Percentiles rank a stretch among this genome's conserved stretches.
Conservation (phyloP, 2,888 invertebrate species). For the Hartigia nigra region DNA sequence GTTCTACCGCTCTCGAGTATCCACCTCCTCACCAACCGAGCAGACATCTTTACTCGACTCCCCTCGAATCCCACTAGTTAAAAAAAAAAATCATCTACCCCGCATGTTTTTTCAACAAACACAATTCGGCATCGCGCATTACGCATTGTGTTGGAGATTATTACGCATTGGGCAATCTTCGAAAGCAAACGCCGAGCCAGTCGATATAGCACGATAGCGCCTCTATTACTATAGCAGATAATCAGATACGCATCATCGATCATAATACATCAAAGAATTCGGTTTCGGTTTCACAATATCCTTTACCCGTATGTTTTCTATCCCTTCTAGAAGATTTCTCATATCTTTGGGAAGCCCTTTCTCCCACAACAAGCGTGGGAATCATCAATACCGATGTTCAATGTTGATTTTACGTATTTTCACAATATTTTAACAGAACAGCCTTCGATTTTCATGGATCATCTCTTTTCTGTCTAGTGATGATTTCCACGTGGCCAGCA, state of each 20-base stretch:
- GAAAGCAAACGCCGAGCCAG: not conserved
- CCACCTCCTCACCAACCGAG: not conserved
- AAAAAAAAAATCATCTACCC: not conserved
- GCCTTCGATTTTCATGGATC: not conserved
- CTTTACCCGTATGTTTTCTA: not conserved
- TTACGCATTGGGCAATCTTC: not conserved
- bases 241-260: conserved; percentile 1
- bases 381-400: not conserved
- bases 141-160: not conserved
- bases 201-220: not conserved
- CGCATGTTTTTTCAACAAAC: not conserved
- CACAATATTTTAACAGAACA: not conserved
- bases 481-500: not conserved
- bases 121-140: not conserved
- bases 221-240: not conserved
- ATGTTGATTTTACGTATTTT: not conserved
- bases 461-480: not conserved
- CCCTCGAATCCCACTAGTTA: not conserved
- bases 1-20: conserved; percentile 20
- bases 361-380: not conserved
- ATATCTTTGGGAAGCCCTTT: not conserved
- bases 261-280: not conserved
- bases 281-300: not conserved
- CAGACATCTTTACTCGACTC: not conserved
- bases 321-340: not conserved